Evolutionary conservation across 2,888 invertebrate species (phyloP).

Genomic region (Ophioninae sp.): DNA sequence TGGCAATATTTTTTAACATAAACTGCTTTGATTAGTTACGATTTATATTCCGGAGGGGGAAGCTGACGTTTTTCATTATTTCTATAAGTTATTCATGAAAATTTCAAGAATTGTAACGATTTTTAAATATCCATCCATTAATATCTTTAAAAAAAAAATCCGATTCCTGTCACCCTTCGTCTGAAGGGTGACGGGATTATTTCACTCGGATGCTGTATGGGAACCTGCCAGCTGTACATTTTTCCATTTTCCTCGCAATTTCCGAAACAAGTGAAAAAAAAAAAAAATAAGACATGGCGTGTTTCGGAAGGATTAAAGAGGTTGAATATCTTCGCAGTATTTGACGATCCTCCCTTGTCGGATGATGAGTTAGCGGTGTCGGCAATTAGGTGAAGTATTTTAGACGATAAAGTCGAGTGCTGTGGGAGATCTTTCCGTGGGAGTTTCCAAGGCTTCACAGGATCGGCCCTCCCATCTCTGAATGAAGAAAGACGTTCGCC

Average conservation of each 20-base stretch:
- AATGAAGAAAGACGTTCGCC: background rate
- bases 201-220: background rate
- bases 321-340: background rate
- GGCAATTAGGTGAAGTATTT: background rate
- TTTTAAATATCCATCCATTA: too few species aligned
- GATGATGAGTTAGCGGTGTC: background rate
- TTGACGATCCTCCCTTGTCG: background rate
- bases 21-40: too few species aligned
- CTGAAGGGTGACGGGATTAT: background rate
- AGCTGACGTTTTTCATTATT: too few species aligned
- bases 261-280: background rate
- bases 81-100: too few species aligned
- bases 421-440: slow-evolving; percentile 1
- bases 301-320: background rate
- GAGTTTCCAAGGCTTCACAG: background rate
- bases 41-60: too few species aligned
- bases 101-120: too few species aligned
- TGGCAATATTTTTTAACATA: too few species aligned
- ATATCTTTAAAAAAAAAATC: too few species aligned
- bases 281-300: background rate
- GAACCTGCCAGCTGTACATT: background rate
- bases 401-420: background rate
- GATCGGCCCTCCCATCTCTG: background rate
- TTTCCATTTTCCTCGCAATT: background rate
- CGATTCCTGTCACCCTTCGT: too few species aligned